A percentile compares a stretch with the other conserved stretches of the same genome.
Evolutionary conservation across 2,888 invertebrate genomes (phyloP).

Genomic region (Cataglyphis cursor): DNA sequence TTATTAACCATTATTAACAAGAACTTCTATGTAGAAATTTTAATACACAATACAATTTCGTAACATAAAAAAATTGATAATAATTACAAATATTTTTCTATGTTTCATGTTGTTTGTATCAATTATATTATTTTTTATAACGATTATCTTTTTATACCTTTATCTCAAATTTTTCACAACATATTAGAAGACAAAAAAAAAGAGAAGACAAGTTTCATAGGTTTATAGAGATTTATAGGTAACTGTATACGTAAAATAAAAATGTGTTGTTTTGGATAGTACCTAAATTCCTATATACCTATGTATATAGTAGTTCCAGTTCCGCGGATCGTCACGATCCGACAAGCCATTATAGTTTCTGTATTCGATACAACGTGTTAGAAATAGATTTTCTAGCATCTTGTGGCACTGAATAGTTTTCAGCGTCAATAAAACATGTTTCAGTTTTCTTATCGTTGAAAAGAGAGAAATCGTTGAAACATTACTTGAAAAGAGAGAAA

Average conservation of each 20-base stretch:
- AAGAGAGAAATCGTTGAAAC: conserved; percentile 30
- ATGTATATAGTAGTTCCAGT: conserved; percentile 9
- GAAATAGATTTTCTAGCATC: conserved; percentile 44
- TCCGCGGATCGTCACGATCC: conserved; percentile 35
- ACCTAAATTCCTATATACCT: not conserved
- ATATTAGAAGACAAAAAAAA: not conserved
- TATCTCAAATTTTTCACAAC: not conserved
- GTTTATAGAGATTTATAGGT: not conserved
- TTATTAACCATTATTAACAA: conserved; percentile 5
- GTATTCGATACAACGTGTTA: conserved; percentile 25
- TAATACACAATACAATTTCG: conserved; percentile 23
- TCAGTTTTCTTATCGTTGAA: conserved; percentile 30
- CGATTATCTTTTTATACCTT: not conserved
- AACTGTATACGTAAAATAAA: conserved; percentile 19
- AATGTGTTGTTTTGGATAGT: not conserved
- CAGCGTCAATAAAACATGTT: conserved; percentile 32
- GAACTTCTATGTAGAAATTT: not conserved
- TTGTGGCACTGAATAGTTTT: conserved; percentile 31
- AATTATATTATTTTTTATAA: too few relatives aligned
- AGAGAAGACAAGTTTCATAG: too few relatives aligned
- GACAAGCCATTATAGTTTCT: conserved; percentile 35
- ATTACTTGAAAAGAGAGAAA: conserved; percentile 21
- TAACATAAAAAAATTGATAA: not conserved
- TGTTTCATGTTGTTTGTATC: not conserved
- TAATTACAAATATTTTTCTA: not conserved